Conservation (phyloP, 2,888 invertebrate genomes). For the Acleris sparsana region DNA sequence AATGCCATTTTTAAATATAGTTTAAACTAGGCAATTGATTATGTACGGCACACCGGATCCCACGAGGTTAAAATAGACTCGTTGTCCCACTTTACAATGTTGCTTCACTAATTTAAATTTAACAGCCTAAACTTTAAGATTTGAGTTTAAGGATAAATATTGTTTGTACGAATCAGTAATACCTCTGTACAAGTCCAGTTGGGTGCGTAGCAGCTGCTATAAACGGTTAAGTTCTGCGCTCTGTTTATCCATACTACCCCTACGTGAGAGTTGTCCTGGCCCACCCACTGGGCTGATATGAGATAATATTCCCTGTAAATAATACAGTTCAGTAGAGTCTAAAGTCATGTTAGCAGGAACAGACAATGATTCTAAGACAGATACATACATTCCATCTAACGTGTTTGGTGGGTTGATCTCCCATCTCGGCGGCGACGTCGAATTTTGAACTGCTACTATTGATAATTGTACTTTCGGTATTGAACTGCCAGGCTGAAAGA, state of each 20-base stretch:
- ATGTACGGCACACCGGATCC: too few relatives aligned
- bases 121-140: too few relatives aligned
- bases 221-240: constrained; percentile 94
- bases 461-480: constrained; percentile 94
- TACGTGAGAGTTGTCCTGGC: constrained; percentile 89
- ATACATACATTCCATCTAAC: constrained; percentile 91
- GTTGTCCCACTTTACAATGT: too few relatives aligned
- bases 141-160: too few relatives aligned
- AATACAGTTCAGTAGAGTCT: not conserved
- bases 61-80: too few relatives aligned
- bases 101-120: too few relatives aligned
- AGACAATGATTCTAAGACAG: not conserved
- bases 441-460: constrained; percentile 89
- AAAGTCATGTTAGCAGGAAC: not conserved
- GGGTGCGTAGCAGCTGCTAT: constrained; percentile 92
- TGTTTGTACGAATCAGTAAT: constrained; percentile 29
- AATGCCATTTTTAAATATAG: too few relatives aligned
- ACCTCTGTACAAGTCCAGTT: constrained; percentile 94
- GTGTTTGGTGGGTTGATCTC: constrained; percentile 89
- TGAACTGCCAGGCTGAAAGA: constrained; percentile 89
- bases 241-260: constrained; percentile 97
- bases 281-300: constrained; percentile 95
- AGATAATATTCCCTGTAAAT: constrained; percentile 93
- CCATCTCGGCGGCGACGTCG: constrained; percentile 85
- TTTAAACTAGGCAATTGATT: too few relatives aligned